These are phyloP conservation scores for Camponotus floridanus DNA, from an alignment of 1,140 invertebrate genomes.

Conservation along the genomic window DNA sequence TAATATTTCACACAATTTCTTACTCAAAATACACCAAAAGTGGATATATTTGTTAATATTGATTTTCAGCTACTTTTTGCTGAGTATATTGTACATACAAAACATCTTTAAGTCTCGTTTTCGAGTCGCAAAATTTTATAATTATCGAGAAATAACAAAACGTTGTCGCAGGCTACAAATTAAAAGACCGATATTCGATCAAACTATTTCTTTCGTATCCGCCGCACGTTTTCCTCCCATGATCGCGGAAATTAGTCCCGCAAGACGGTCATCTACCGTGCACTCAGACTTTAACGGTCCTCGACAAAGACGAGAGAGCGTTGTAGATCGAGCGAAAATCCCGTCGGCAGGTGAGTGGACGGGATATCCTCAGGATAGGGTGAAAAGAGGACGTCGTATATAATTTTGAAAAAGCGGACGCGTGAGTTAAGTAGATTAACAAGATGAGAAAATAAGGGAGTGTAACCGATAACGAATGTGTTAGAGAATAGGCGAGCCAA, in stretches of 20 bases:
- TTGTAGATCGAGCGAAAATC: slow-evolving; percentile 47
- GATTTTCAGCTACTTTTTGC: no score
- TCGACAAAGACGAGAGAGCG: background rate
- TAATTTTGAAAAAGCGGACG: slow-evolving; percentile 38
- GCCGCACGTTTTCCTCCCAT: slow-evolving; percentile 55
- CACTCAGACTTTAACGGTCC: slow-evolving; percentile 41
- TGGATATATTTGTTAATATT: no score
- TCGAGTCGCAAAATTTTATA: slow-evolving; percentile 32
- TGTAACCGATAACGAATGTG: background rate
- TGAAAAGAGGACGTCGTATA: background rate
- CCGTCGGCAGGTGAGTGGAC: background rate
- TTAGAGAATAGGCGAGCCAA: background rate
- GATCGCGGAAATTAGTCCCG: slow-evolving; percentile 57
- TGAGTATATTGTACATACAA: no score
- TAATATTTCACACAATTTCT: no score
- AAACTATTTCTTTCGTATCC: slow-evolving; percentile 67
- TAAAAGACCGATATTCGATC: slow-evolving; percentile 68
- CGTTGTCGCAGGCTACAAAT: slow-evolving; percentile 62
- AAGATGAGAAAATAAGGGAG: slow-evolving; percentile 11
- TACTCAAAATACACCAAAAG: no score
- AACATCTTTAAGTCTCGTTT: no score
- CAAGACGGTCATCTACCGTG: slow-evolving; percentile 22
- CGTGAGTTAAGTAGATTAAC: slow-evolving; percentile 32
- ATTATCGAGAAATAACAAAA: slow-evolving; percentile 41
- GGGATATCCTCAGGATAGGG: background rate